Evolutionary conservation across 2,113 vertebrate genomes (phyloP), one percentile per base, ranked within the genome.

Genomic region (Mobula birostris): DNA sequence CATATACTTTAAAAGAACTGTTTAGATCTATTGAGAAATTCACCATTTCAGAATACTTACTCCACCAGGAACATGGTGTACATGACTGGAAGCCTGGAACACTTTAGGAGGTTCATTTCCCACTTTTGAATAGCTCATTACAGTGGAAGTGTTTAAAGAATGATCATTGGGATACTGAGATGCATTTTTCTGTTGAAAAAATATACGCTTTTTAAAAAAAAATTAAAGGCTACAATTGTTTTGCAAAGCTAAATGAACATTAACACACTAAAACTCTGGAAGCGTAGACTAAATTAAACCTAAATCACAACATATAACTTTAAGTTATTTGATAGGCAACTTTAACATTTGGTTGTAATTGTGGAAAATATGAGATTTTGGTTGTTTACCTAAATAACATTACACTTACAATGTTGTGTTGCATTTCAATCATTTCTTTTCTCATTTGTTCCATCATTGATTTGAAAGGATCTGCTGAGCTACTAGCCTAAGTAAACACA

Each of bases 121-220:
- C 85, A 96, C 94, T 96, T 97, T 99, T 95, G 98, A 98, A 94
- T 98, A 99, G 0, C 98, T 98, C 97, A 98, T 97, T 94, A 99
- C 95, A 9, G 98, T 98, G 27, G 99, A 99, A 91, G 98, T 98
- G 96, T 97, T 97, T 97, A 98, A 99, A 0, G 97, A 98, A 96
- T 99, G 98, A 0, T 94, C 94, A 76, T 96, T 96, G 14, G 98
- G 95, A 56, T 97, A 96, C 94, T 97, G 0, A 15, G 98, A 95
- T 94, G 97, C 94, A n/a, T 97, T 96, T 94, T 97, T 98, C 99
- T 99, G 91, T 70, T 94, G 90, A 87, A 94, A 95, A 94, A 72
- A 94, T 21, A 56, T 21, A 87, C 78, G 27, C 9, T 32, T 40
- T 63, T 27, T 48, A 2, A 48, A 48, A 48, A 48, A 5, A 66